phyloP scores from a whole-genome alignment of 2,113 vertebrate species.

The Gnathonemus longibarbis region DNA sequence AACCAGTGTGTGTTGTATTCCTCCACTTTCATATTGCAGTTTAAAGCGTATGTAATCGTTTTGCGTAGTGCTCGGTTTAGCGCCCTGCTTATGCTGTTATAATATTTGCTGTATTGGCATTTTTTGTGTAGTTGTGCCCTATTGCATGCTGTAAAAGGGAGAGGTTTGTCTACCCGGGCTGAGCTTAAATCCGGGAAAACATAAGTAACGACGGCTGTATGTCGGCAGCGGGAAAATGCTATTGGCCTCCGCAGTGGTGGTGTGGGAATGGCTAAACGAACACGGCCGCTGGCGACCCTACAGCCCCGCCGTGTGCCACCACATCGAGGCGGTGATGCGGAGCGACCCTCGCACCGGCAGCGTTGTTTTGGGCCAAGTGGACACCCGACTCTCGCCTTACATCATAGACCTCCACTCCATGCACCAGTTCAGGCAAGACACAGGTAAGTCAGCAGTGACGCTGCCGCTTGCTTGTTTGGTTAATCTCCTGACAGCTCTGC shows the following conservation, averaged over 20 bases:
- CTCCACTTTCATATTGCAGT: not conserved
- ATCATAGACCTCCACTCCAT: constrained; percentile 84
- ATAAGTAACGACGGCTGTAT: not conserved
- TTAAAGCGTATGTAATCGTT: not conserved
- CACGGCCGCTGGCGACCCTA: constrained; percentile 87
- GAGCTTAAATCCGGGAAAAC: constrained; percentile 8
- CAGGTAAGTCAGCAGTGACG: constrained; percentile 59
- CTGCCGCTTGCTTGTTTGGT: not conserved
- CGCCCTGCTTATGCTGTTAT: not conserved
- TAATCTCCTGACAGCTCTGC: not conserved
- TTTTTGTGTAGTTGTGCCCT: not conserved
- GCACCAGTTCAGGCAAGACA: constrained; percentile 86
- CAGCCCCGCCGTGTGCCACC: constrained; percentile 79
- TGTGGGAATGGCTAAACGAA: constrained; percentile 90
- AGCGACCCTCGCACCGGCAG: constrained; percentile 75
- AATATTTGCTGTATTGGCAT: not conserved
- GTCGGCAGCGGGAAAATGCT: constrained; percentile 62
- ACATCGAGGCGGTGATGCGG: constrained; percentile 80
- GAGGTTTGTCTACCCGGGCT: not conserved
- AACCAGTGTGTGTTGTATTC: not conserved
- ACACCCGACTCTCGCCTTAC: constrained; percentile 74
- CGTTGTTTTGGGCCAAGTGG: constrained; percentile 83
- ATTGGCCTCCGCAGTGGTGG: constrained; percentile 77
- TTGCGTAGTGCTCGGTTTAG: not conserved
- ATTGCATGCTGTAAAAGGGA: not conserved